A percentile compares a stretch with the other conserved stretches of the same genome.
These are phyloP conservation scores for Lipotes vexillifer DNA, from an alignment of 2,113 vertebrate genomes.

Conservation along the genomic window DNA sequence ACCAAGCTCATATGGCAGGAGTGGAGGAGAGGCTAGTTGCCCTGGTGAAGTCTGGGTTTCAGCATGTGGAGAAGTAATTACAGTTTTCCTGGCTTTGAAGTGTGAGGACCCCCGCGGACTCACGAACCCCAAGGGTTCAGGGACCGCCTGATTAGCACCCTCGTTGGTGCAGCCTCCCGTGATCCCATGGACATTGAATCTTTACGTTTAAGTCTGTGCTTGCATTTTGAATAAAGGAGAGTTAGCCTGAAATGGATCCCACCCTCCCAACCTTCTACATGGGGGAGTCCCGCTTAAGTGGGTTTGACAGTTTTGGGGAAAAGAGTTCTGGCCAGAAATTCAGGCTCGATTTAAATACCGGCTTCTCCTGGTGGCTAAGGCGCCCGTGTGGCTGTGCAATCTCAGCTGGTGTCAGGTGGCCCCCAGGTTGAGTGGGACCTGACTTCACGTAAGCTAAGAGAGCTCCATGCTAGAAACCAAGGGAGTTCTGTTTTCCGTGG, in stretches of 20 bases:
- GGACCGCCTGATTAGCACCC: not conserved
- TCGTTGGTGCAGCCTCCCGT: fast-evolving
- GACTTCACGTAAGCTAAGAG: not conserved
- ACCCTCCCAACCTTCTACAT: not conserved
- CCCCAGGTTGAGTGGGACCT: not conserved
- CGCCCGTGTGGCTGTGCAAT: fast-evolving
- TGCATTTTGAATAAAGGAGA: too few species aligned
- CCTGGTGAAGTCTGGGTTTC: not conserved
- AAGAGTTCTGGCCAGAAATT: not conserved
- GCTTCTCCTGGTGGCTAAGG: not conserved
- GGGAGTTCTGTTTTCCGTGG: not conserved
- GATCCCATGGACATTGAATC: not conserved
- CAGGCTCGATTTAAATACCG: not conserved
- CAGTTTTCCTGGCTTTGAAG: not conserved
- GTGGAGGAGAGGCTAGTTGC: not conserved
- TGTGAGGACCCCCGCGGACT: not conserved
- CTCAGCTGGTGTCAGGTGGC: fast-evolving
- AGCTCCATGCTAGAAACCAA: not conserved
- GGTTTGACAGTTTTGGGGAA: not conserved
- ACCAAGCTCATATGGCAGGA: too few species aligned
- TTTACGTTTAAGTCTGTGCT: not conserved
- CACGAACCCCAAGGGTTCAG: not conserved
- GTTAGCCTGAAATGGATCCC: too few species aligned
- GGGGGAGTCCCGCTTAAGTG: not conserved
- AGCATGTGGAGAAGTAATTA: too few species aligned